Conservation (phyloP, 2,888 invertebrate species). For the Cantharis flavilabris region DNA sequence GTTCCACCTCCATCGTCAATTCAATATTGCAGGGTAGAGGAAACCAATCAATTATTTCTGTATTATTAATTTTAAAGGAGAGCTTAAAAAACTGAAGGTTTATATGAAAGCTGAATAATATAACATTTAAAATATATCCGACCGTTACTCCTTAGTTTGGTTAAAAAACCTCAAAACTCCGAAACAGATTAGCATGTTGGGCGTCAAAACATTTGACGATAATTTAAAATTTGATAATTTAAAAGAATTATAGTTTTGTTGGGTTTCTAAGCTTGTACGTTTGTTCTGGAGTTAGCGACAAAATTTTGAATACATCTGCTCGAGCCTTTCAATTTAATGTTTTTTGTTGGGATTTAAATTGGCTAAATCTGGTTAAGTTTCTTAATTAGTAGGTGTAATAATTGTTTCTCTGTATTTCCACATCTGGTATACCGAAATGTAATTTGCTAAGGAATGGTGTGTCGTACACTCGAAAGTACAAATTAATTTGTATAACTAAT, state of each 20-base stretch:
- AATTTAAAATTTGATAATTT: too few relatives aligned
- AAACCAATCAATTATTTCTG: too few relatives aligned
- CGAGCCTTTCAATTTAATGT: not conserved
- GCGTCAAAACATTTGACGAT: too few relatives aligned
- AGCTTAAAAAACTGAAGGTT: too few relatives aligned
- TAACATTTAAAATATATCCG: too few relatives aligned
- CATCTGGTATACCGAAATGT: not conserved
- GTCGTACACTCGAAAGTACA: not conserved
- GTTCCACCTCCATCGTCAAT: too few relatives aligned
- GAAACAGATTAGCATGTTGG: too few relatives aligned
- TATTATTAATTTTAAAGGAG: too few relatives aligned
- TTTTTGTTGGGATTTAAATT: not conserved
- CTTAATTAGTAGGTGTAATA: not conserved
- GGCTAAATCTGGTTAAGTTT: not conserved
- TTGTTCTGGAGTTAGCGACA: not conserved
- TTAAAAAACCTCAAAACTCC: too few relatives aligned
- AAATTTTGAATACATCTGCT: not conserved
- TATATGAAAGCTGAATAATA: too few relatives aligned
- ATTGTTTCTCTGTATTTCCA: not conserved
- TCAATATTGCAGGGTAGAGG: too few relatives aligned
- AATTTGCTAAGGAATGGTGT: not conserved
- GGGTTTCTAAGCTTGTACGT: not conserved
- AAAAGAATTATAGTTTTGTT: not conserved
- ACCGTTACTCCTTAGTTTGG: too few relatives aligned
- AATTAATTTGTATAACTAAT: not conserved